These are phyloP conservation scores for Graptemys geographica DNA, from an alignment of 2,797 vertebrate genomes.

Conservation along the genomic window DNA sequence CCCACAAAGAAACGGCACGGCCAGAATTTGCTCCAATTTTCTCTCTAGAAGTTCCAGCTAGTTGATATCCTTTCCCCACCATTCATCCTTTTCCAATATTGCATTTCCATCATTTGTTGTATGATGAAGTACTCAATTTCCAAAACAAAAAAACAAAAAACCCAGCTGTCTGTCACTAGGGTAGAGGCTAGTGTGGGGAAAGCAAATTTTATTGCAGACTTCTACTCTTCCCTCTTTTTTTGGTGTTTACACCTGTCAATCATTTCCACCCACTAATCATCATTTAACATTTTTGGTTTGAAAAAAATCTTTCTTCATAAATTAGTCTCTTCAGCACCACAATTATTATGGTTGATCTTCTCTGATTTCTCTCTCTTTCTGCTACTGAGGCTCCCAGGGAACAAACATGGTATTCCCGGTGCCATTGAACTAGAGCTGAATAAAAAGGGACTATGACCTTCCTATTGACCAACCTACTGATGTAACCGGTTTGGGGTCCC, in stretches of 20 bases:
- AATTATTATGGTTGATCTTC: background rate
- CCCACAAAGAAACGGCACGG: background rate
- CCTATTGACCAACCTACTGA: background rate
- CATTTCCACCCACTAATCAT: background rate
- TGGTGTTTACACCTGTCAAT: background rate
- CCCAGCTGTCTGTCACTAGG: background rate
- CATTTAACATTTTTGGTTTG: background rate
- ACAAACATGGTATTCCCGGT: background rate
- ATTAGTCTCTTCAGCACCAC: fast-evolving
- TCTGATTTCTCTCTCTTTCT: background rate
- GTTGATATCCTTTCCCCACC: background rate
- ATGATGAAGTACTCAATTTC: background rate
- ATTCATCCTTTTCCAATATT: background rate
- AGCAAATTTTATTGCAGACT: fast-evolving
- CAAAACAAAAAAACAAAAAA: background rate
- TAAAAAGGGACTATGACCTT: background rate
- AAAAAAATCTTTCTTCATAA: background rate
- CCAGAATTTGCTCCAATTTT: background rate
- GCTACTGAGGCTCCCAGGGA: background rate
- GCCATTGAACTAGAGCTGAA: background rate
- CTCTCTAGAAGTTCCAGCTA: background rate
- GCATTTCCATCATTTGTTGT: fast-evolving
- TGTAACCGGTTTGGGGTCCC: background rate
- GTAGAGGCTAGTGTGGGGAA: background rate
- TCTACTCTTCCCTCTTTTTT: background rate